A percentile compares a stretch with the other conserved stretches of the same genome.
phyloP scores from a whole-genome alignment of 1,140 invertebrate species.

The Onthophagus taurus region DNA sequence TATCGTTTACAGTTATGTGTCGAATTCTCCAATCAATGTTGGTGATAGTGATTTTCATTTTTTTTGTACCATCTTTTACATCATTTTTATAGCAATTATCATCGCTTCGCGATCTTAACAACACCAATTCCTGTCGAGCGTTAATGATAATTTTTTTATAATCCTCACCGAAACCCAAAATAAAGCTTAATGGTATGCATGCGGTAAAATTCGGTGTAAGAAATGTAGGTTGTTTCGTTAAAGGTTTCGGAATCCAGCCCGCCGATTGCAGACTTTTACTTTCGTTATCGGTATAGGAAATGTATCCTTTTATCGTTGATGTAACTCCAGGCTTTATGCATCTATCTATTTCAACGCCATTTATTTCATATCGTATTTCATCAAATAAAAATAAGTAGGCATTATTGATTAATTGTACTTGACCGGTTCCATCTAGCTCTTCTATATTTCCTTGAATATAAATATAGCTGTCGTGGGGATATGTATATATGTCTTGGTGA shows the following conservation, averaged over 20 bases:
- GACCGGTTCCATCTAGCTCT: too few species aligned
- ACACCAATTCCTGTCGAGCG: slow-evolving; percentile 17
- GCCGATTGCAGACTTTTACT: slow-evolving; percentile 22
- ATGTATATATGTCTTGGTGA: slow-evolving; percentile 5
- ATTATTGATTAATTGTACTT: too few species aligned
- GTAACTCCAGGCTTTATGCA: slow-evolving; percentile 3
- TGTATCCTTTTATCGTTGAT: slow-evolving; percentile 15
- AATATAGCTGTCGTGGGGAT: not conserved
- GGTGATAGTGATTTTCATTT: slow-evolving; percentile 10
- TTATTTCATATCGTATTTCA: slow-evolving; percentile 9
- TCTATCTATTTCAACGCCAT: slow-evolving; percentile 6
- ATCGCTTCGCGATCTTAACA: slow-evolving; percentile 10
- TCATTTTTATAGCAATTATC: slow-evolving; percentile 6
- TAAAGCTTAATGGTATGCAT: slow-evolving; percentile 9
- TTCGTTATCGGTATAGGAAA: slow-evolving; percentile 24
- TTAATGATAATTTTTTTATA: slow-evolving; percentile 17
- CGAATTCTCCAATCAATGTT: slow-evolving; percentile 19
- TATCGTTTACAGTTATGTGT: slow-evolving; percentile 15
- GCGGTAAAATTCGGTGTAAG: not conserved
- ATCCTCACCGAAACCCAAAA: slow-evolving; percentile 19
- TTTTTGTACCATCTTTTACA: not conserved
- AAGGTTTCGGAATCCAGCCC: slow-evolving; percentile 21
- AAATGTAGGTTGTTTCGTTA: not conserved
- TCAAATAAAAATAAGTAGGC: slow-evolving; percentile 11
- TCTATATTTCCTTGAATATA: slow-evolving; percentile 9